Conservation (phyloP, 2,888 invertebrate species). For the Cistogaster globosa region DNA sequence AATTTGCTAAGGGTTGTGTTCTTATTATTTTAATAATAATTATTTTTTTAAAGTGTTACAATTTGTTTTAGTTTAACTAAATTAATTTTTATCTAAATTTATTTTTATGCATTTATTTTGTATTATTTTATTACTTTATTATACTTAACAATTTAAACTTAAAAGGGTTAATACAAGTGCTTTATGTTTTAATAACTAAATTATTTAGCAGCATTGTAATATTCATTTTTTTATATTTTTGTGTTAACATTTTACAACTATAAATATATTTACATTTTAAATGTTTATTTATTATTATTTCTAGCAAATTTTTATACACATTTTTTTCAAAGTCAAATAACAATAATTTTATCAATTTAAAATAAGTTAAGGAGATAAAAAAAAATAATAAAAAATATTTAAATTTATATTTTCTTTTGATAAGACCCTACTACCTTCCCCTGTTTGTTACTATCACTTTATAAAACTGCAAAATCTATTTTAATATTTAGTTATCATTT, state of each 20-base stretch:
- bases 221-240: constrained; percentile 8
- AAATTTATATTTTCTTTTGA: no score
- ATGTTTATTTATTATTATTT: constrained; percentile 25
- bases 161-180: constrained; percentile 9
- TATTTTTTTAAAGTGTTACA: constrained; percentile 1
- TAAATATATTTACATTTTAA: constrained; percentile 51
- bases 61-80: constrained; percentile 61
- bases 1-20: constrained; percentile 51
- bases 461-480: neutral
- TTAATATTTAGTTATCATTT: constrained; percentile 16
- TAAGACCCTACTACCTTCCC: neutral
- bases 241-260: constrained; percentile 55
- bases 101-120: neutral
- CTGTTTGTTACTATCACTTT: neutral
- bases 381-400: neutral
- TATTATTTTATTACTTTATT: constrained; percentile 22
- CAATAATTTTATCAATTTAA: constrained; percentile 2
- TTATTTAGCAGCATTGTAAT: constrained; percentile 7
- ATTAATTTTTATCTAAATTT: constrained; percentile 35
- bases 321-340: constrained; percentile 27
- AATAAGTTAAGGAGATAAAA: neutral
- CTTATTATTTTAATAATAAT: neutral
- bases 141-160: constrained; percentile 33
- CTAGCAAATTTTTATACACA: constrained; percentile 5
- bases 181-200: constrained; percentile 28